Evolutionary conservation across 1,140 invertebrate genomes (phyloP).

Genomic region (Drosophila parabipectinata): DNA sequence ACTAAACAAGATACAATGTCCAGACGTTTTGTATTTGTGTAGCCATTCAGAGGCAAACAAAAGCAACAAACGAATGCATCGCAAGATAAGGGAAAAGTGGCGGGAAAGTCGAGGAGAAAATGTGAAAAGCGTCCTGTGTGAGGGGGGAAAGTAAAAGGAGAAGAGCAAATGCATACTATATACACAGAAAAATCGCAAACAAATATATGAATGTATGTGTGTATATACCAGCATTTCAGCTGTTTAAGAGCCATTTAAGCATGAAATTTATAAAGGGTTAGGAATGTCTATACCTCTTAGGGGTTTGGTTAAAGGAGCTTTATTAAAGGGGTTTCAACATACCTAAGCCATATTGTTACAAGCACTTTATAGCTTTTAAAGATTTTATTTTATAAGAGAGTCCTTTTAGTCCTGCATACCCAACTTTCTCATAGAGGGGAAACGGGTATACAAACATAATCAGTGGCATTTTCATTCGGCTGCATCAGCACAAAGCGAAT

Average conservation of each 20-base stretch:
- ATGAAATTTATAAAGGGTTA: neutral
- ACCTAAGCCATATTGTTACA: too few species aligned
- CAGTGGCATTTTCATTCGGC: slow-evolving; percentile 78
- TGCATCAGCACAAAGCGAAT: slow-evolving; percentile 73
- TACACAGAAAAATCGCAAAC: slow-evolving; percentile 62
- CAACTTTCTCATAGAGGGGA: slow-evolving; percentile 3
- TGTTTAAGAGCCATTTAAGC: slow-evolving; percentile 56
- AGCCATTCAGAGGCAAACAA: slow-evolving; percentile 72
- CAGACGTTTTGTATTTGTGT: slow-evolving; percentile 77
- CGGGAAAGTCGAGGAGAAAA: neutral
- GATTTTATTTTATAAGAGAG: too few species aligned
- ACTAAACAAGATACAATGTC: slow-evolving; percentile 54
- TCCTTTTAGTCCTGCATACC: neutral
- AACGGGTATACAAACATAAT: slow-evolving; percentile 56
- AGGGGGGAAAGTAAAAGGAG: slow-evolving; percentile 34
- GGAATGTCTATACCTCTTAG: neutral
- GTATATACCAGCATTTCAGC: slow-evolving; percentile 61
- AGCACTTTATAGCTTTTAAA: too few species aligned
- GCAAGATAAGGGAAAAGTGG: slow-evolving; percentile 8
- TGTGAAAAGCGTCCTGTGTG: neutral
- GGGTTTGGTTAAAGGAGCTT: too few species aligned
- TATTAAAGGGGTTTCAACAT: too few species aligned
- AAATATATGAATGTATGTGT: slow-evolving; percentile 34
- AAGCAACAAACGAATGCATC: slow-evolving; percentile 36
- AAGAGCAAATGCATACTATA: slow-evolving; percentile 54